Conservation (phyloP, 2,113 vertebrate species). For the Laticauda laticaudata region DNA sequence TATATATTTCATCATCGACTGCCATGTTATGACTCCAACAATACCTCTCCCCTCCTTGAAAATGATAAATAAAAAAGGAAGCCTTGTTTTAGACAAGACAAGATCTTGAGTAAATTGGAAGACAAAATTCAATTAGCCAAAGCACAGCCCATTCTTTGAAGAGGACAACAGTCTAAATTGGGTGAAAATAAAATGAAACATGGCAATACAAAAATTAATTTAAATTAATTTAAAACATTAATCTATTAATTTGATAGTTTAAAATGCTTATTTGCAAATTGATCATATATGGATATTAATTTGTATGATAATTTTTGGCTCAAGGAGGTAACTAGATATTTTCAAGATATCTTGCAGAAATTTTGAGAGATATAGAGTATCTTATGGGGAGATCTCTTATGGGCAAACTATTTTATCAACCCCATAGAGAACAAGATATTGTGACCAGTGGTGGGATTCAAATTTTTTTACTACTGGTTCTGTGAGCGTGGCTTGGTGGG, state of each 20-base stretch:
- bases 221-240: no score
- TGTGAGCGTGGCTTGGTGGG: no score
- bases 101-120: background rate
- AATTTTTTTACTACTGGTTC: no score
- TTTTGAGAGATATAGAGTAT: background rate
- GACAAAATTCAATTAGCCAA: background rate
- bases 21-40: background rate
- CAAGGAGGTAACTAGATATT: background rate
- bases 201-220: no score
- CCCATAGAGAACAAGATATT: background rate
- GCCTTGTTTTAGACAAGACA: background rate
- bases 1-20: background rate
- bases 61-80: background rate
- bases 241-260: background rate
- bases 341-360: background rate
- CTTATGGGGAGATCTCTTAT: background rate
- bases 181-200: background rate
- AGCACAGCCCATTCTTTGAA: background rate
- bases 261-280: background rate
- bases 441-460: background rate
- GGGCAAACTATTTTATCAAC: background rate
- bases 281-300: background rate
- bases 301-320: background rate
- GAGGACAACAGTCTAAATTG: no score
- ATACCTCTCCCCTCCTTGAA: background rate